phyloP scores from a whole-genome alignment of 1,140 invertebrate species.

The Drosophila serrata region DNA sequence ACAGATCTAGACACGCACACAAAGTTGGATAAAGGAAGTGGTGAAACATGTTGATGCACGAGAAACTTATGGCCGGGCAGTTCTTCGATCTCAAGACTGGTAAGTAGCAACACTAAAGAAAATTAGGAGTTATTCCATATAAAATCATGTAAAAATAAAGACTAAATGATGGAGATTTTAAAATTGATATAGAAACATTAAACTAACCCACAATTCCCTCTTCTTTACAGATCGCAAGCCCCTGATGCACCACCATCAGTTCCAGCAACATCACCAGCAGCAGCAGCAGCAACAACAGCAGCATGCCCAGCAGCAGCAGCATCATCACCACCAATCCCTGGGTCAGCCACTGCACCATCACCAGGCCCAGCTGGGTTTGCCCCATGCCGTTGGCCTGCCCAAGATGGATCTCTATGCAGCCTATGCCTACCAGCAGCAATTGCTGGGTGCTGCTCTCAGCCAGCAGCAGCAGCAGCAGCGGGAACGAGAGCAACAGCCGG shows the following conservation, averaged over 20 bases:
- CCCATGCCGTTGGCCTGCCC: conserved; percentile 47
- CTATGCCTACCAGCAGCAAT: conserved; percentile 82
- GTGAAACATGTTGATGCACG: conserved; percentile 75
- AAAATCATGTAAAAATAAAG: neutral
- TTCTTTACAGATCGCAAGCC: conserved; percentile 68
- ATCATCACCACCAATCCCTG: conserved; percentile 47
- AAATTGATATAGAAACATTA: neutral
- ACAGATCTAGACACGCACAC: conserved; percentile 11
- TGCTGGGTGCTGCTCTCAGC: conserved; percentile 62
- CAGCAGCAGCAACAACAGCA: conserved; percentile 61
- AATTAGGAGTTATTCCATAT: no score
- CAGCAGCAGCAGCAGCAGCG: conserved; percentile 52
- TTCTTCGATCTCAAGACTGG: conserved; percentile 83
- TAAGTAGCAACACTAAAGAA: conserved; percentile 41
- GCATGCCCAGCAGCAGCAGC: conserved; percentile 33
- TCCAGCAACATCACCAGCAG: conserved; percentile 55
- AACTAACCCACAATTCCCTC: neutral
- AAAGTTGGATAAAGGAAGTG: conserved; percentile 56
- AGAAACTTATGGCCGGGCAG: conserved; percentile 79
- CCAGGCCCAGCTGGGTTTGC: conserved; percentile 38
- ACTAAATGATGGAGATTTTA: neutral
- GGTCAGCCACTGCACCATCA: conserved; percentile 57
- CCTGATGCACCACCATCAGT: conserved; percentile 69
- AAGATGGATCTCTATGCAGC: conserved; percentile 81
- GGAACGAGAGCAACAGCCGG: conserved; percentile 12